Conservation (phyloP, 2,888 invertebrate species). For the Amaurobius ferox region DNA sequence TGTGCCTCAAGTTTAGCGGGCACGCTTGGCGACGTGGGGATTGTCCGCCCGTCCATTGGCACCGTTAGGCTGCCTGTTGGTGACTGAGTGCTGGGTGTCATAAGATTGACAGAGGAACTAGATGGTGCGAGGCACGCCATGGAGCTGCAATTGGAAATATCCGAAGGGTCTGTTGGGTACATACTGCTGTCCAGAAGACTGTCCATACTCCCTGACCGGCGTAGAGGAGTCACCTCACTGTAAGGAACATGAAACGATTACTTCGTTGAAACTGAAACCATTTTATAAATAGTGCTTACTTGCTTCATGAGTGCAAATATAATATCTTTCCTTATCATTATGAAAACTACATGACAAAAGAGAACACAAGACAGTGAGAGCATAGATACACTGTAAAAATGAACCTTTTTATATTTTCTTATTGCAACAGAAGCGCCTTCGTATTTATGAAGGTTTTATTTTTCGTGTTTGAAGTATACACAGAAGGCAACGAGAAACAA, state of each 20-base stretch:
- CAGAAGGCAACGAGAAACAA: no score
- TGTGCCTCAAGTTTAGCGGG: slow-evolving; percentile 72
- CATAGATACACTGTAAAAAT: no score
- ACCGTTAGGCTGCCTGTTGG: slow-evolving; percentile 44
- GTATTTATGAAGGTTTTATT: no score
- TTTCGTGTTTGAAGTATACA: no score
- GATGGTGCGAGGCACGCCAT: slow-evolving; percentile 54
- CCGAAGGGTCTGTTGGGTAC: slow-evolving; percentile 52
- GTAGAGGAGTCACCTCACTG: slow-evolving; percentile 66
- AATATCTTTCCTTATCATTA: no score
- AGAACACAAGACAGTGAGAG: no score
- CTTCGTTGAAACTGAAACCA: no score
- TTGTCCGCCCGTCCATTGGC: slow-evolving; percentile 49
- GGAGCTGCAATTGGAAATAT: slow-evolving; percentile 60
- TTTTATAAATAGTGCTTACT: no score
- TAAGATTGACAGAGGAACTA: slow-evolving; percentile 36
- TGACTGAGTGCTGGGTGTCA: slow-evolving; percentile 3
- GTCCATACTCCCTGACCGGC: slow-evolving; percentile 75
- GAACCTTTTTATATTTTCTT: no score
- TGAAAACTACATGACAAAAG: no score
- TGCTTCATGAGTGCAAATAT: no score
- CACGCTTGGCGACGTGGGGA: slow-evolving; percentile 70
- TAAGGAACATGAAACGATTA: not conserved
- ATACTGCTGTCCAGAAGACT: slow-evolving; percentile 72
- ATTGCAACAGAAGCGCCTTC: no score